Evolutionary conservation across 2,797 vertebrate species (phyloP).

Genomic region (Pyrocephalus nanus): DNA sequence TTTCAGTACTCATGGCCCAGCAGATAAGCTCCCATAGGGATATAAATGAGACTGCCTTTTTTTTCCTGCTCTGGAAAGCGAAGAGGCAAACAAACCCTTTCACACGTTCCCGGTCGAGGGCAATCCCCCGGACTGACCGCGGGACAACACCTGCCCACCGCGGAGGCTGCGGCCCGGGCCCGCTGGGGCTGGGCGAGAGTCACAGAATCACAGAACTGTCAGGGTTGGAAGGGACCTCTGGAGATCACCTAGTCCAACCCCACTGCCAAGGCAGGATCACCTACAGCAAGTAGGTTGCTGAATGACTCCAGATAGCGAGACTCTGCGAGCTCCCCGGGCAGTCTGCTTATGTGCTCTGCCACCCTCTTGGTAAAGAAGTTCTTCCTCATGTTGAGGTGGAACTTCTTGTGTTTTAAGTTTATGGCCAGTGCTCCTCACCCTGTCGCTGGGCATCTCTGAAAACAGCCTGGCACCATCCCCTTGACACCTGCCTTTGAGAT

Average conservation of each 20-base stretch:
- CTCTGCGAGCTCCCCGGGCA: not conserved
- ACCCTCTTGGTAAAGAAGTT: not conserved
- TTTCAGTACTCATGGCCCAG: not conserved
- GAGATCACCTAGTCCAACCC: not conserved
- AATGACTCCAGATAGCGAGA: not conserved
- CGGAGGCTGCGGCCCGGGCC: not conserved
- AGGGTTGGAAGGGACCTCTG: not conserved
- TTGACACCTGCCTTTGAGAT: not conserved
- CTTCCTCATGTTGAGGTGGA: not conserved
- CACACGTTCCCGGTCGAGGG: fast-evolving
- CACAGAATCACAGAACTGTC: not conserved
- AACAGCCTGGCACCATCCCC: not conserved
- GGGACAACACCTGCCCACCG: too few species aligned
- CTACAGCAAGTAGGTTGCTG: not conserved
- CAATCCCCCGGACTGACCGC: not conserved
- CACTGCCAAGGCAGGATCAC: not conserved
- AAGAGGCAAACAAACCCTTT: not conserved
- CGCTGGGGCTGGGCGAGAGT: not conserved
- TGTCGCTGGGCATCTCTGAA: not conserved
- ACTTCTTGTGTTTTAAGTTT: not conserved
- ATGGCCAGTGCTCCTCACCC: not conserved
- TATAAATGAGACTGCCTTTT: not conserved
- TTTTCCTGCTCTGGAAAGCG: not conserved
- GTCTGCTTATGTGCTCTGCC: not conserved
- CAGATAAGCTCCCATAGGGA: not conserved